phyloP scores from a whole-genome alignment of 2,888 invertebrate genomes.

The Aleiodes testaceus region DNA sequence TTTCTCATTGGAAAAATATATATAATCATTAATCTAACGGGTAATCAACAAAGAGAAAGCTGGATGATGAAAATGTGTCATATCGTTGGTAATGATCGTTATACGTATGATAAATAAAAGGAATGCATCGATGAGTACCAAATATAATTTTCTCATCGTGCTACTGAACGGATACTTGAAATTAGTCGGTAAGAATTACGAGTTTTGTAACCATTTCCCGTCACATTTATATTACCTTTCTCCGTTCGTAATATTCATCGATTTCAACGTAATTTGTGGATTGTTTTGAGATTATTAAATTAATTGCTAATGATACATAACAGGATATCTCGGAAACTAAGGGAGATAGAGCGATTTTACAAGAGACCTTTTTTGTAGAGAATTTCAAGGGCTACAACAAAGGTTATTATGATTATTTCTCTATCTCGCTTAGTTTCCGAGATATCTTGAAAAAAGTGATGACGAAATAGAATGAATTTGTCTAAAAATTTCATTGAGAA shows the following conservation, averaged over 20 bases:
- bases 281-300: no score
- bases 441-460: no score
- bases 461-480: no score
- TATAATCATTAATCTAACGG: constrained; percentile 1
- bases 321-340: no score
- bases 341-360: no score
- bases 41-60: constrained; percentile 36
- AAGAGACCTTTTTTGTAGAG: no score
- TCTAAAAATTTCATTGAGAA: no score
- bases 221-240: constrained; percentile 34
- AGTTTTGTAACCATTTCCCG: constrained; percentile 36
- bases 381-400: no score
- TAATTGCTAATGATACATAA: no score
- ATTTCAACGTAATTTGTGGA: constrained; percentile 25
- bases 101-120: constrained; percentile 7
- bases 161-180: constrained; percentile 9
- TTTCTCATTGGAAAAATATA: not conserved
- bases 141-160: constrained; percentile 26
- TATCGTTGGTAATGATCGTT: constrained; percentile 22
- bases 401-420: no score
- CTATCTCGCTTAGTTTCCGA: no score
- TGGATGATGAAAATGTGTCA: constrained; percentile 37
- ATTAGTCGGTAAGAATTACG: constrained; percentile 5
- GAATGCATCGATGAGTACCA: constrained; percentile 14
- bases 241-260: constrained; percentile 34